Evolutionary conservation across 2,888 invertebrate species (phyloP).

Genomic region (Ectobius pallidus): DNA sequence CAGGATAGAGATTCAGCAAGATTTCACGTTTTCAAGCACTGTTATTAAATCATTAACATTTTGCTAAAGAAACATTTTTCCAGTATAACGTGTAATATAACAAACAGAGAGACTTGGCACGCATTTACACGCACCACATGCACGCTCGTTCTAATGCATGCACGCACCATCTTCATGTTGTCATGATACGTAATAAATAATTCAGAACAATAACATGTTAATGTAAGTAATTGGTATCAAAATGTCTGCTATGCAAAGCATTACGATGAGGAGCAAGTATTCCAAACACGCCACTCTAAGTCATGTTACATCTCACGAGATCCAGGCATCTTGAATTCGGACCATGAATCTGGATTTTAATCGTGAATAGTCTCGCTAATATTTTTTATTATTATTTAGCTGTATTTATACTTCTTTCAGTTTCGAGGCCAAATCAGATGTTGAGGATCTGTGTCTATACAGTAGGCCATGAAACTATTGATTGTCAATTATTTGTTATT

Average conservation of each 20-base stretch:
- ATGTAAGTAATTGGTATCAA: conserved; percentile 2
- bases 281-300: background rate
- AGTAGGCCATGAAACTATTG: too few species aligned
- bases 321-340: too few species aligned
- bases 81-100: conserved; percentile 12
- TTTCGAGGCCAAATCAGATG: too few species aligned
- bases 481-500: too few species aligned
- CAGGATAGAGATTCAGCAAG: background rate
- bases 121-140: background rate
- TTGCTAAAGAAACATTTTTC: background rate
- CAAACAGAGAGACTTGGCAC: conserved; percentile 2
- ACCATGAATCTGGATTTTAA: too few species aligned
- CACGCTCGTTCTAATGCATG: background rate
- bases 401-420: too few species aligned
- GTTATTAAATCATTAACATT: conserved; percentile 20
- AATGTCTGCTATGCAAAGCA: background rate
- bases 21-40: conserved; percentile 1
- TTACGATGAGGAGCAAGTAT: background rate
- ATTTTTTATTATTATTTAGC: too few species aligned
- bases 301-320: background rate
- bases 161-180: too few species aligned
- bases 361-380: too few species aligned
- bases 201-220: background rate
- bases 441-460: too few species aligned
- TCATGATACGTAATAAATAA: conserved; percentile 10